A percentile compares a stretch with the other conserved stretches of the same genome.
Evolutionary conservation across 2,797 vertebrate species (phyloP).

Genomic region (Pyrrhura leucotis): DNA sequence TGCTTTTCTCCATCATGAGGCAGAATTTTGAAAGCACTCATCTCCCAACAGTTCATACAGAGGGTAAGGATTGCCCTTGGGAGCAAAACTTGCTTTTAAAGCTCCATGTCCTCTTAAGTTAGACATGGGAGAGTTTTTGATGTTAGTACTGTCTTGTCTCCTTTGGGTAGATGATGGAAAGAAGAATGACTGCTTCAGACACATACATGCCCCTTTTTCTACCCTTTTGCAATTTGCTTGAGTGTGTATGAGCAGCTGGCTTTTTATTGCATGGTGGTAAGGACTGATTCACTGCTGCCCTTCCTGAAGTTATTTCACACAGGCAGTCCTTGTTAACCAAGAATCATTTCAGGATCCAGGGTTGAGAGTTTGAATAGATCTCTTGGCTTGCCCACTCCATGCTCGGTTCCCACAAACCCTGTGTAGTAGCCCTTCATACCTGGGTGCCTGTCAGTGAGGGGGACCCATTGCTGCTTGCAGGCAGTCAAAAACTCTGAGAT

Average conservation of each 20-base stretch:
- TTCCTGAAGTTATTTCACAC: neutral
- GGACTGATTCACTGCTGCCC: neutral
- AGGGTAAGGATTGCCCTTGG: neutral
- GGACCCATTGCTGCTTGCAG: neutral
- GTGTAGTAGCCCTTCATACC: neutral
- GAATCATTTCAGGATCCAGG: neutral
- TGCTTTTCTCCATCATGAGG: neutral
- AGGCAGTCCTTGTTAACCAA: neutral
- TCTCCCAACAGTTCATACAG: neutral
- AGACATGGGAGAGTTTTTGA: rapidly evolving
- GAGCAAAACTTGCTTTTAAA: neutral
- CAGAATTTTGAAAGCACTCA: neutral
- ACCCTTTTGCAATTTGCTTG: neutral
- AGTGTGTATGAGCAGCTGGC: neutral
- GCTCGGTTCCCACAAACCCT: rapidly evolving
- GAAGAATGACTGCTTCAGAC: neutral
- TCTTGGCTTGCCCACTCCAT: neutral
- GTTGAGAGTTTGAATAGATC: neutral
- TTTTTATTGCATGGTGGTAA: neutral
- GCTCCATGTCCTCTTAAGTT: neutral
- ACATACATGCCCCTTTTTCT: neutral
- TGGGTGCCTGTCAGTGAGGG: too few species aligned
- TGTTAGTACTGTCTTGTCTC: neutral
- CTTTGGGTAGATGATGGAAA: neutral
- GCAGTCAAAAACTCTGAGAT: neutral